These are phyloP conservation scores for Diachasma alloeum DNA, from an alignment of 1,140 invertebrate genomes.

Conservation along the genomic window DNA sequence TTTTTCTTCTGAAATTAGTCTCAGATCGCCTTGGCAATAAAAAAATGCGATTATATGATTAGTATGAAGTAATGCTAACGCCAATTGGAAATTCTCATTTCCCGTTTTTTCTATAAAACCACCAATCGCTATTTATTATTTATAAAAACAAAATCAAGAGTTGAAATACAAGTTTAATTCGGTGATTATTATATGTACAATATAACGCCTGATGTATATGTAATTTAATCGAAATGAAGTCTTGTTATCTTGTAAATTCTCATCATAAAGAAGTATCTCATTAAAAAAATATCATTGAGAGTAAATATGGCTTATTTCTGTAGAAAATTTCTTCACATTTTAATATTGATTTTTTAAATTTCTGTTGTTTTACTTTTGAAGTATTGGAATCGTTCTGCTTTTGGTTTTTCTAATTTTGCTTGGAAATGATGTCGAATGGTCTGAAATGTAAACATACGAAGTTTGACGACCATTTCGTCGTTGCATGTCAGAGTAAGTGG, in stretches of 20 bases:
- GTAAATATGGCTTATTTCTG: neutral
- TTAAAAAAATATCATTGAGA: neutral
- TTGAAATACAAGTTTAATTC: constrained; percentile 42
- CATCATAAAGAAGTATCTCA: neutral
- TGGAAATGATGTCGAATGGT: too few relatives aligned
- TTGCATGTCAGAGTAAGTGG: too few relatives aligned
- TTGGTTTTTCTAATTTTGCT: too few relatives aligned
- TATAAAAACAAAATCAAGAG: constrained; percentile 34
- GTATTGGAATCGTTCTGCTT: too few relatives aligned
- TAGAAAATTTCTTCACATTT: neutral
- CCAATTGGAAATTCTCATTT: constrained; percentile 40
- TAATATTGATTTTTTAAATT: too few relatives aligned
- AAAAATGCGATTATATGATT: constrained; percentile 15
- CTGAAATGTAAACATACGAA: too few relatives aligned
- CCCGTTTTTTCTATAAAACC: constrained; percentile 40
- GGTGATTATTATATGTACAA: constrained; percentile 46
- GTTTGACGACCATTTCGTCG: too few relatives aligned
- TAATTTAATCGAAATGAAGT: constrained; percentile 52
- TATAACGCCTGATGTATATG: constrained; percentile 52
- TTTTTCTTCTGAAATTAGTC: constrained; percentile 3
- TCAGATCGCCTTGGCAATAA: neutral
- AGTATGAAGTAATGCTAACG: constrained; percentile 28
- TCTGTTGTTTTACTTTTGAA: too few relatives aligned
- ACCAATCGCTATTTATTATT: constrained; percentile 50
- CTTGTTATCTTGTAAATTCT: constrained; percentile 56